These are phyloP conservation scores for Thinocorus orbignyianus DNA, from an alignment of 2,113 vertebrate species.

Conservation along the genomic window DNA sequence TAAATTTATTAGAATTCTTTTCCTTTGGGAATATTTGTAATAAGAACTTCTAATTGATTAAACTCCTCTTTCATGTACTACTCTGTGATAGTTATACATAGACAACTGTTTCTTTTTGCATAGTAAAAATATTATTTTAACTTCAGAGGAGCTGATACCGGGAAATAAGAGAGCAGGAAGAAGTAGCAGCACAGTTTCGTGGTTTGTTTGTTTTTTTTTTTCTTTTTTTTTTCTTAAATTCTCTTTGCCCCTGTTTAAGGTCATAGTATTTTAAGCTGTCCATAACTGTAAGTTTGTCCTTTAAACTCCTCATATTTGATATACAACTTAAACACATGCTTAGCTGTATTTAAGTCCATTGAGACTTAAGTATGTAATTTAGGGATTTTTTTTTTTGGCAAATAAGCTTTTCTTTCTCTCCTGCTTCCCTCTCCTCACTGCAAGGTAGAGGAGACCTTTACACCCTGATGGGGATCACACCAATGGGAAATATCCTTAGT, in stretches of 20 bases:
- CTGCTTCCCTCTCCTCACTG: background rate
- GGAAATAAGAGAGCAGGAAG: background rate
- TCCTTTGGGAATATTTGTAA: background rate
- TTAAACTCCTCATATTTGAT: background rate
- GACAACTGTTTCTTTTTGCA: background rate
- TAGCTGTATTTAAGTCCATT: background rate
- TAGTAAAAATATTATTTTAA: background rate
- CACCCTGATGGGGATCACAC: background rate
- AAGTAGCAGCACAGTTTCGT: background rate
- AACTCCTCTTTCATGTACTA: fast-evolving
- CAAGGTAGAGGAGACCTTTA: background rate
- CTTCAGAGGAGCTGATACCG: background rate
- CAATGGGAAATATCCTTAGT: background rate
- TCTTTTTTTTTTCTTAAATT: no score
- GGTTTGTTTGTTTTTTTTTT: no score
- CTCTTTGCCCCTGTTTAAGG: background rate
- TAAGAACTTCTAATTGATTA: background rate
- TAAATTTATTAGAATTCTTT: background rate
- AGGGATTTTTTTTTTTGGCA: background rate
- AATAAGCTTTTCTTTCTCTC: background rate
- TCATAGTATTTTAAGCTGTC: background rate
- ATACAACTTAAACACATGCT: background rate
- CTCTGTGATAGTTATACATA: background rate
- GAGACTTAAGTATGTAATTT: background rate
- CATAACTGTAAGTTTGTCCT: background rate